Percentiles rank a stretch among this genome's conserved stretches.
Conservation (phyloP, 1,140 invertebrate genomes). For the Zaprionus camerounensis region DNA sequence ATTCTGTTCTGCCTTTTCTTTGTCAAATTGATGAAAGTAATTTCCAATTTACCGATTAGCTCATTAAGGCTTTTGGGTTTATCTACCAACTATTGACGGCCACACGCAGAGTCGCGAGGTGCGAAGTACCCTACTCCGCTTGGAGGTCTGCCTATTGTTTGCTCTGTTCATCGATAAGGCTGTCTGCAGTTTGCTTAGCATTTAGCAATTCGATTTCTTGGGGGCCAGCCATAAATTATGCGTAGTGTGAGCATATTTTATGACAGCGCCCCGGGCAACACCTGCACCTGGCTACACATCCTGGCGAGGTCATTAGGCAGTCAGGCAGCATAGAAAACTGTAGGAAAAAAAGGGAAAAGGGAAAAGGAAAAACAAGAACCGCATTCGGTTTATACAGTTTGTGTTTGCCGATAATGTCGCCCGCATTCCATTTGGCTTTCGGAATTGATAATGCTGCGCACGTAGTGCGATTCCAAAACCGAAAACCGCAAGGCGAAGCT, state of each 20-base stretch:
- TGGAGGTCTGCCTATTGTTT: slow-evolving; percentile 10
- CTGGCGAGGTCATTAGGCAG: slow-evolving; percentile 71
- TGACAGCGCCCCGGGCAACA: slow-evolving; percentile 50
- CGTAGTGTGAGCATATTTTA: slow-evolving; percentile 72
- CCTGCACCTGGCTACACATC: slow-evolving; percentile 62
- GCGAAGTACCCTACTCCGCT: slow-evolving; percentile 56
- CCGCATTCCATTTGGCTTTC: slow-evolving; percentile 51
- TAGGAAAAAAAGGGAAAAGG: slow-evolving; percentile 8
- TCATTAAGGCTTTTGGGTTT: slow-evolving; percentile 18
- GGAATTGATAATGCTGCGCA: slow-evolving; percentile 63
- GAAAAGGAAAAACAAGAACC: not conserved
- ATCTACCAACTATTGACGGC: slow-evolving; percentile 44
- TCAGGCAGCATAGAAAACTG: slow-evolving; percentile 54
- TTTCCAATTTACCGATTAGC: not conserved
- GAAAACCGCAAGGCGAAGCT: slow-evolving; percentile 19
- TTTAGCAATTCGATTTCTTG: slow-evolving; percentile 46
- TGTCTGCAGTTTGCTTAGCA: slow-evolving; percentile 65
- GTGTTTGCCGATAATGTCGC: slow-evolving; percentile 64
- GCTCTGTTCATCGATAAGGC: slow-evolving; percentile 55
- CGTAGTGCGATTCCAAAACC: slow-evolving; percentile 50
- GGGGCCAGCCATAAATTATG: slow-evolving; percentile 70
- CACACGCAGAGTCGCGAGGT: slow-evolving; percentile 62
- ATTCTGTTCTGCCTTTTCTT: not conserved
- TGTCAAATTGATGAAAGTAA: slow-evolving; percentile 15
- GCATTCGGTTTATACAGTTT: slow-evolving; percentile 34